Base-by-base conservation (phyloP, 2,888 invertebrate genomes). In the Lasioglossum pauxillum region DNA sequence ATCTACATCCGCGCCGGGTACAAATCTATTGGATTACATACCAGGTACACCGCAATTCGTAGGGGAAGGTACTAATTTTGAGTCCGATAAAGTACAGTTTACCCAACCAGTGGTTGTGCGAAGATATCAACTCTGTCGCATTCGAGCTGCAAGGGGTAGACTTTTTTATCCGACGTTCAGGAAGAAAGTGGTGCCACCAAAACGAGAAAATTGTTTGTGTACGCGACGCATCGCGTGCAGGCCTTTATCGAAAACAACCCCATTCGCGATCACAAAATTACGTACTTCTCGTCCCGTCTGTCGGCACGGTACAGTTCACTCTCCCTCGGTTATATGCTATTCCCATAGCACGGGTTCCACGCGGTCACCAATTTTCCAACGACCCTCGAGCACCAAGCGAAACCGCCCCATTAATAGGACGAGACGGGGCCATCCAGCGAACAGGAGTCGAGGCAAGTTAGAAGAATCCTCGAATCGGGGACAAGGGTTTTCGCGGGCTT, bases 391-490 rank as follows among this genome's bases (percentile, higher is more conserved):
- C 31, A 19, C 67, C 67, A 8, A 35, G 35, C 67, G 35, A 67
- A 67, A 67, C 67, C 67, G 19, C 35, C 35, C 67, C 67, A 19
- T 67, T 67, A 67, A 67, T 67, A 19, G 67, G 35, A 35, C 67
- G 35, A 8, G 67, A 67, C 67, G 19, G 35, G 67, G 23, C 67
- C 35, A 67, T 19, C 67, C 67, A 35, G 64, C 64, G 38, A 35
- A 35, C 35, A 64, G 23, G 19, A 23, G 60, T 38, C 38, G 27
- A 38, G 31, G 60, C 67, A 44, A 78, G 75, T 44, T 31, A 53
- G 60, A 67, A 67, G 57, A 81, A 60, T 82, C 73, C 64, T 73
- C 23, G 77, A 67, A 72, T 72, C 46, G n/a, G 35, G 73, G 60
- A 72, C 57, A 23, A 73, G 5, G n/a, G 60, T 46, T 81, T 31